phyloP scores from a whole-genome alignment of 2,797 vertebrate species.

The Sebastes paucispinis region DNA sequence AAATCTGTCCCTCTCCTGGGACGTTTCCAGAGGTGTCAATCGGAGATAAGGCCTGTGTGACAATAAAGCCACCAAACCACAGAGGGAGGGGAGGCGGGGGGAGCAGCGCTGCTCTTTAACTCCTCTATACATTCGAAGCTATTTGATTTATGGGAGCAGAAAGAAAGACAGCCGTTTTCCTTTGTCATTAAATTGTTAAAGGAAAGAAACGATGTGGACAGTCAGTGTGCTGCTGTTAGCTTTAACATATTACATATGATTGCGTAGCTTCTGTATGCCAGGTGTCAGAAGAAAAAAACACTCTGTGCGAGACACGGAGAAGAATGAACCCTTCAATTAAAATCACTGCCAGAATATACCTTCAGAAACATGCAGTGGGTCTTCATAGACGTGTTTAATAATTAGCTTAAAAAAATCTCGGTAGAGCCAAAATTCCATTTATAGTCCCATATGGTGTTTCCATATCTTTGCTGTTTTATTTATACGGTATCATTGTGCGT shows the following conservation, averaged over 20 bases:
- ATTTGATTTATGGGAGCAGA: slow-evolving; percentile 67
- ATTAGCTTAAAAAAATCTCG: background rate
- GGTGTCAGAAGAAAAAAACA: background rate
- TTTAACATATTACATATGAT: slow-evolving; percentile 9
- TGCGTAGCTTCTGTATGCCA: background rate
- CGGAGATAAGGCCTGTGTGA: slow-evolving; percentile 78
- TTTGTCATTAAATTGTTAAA: slow-evolving; percentile 36
- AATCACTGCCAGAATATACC: background rate
- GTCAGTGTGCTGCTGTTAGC: background rate
- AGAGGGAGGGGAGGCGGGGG: background rate
- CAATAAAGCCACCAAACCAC: slow-evolving; percentile 74
- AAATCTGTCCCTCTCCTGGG: slow-evolving; percentile 81
- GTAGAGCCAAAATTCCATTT: background rate
- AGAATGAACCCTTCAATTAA: background rate
- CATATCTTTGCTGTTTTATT: background rate
- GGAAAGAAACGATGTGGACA: slow-evolving; percentile 19
- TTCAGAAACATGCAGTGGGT: background rate
- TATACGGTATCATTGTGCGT: background rate
- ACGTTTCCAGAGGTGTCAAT: slow-evolving; percentile 82
- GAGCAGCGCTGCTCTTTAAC: slow-evolving; percentile 43
- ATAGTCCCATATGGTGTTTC: background rate
- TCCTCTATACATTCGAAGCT: slow-evolving; percentile 59
- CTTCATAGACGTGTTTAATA: background rate
- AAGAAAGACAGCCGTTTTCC: slow-evolving; percentile 48
- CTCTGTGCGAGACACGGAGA: background rate